A percentile compares a stretch with the other conserved stretches of the same genome.
These are phyloP conservation scores for Spinus pinus DNA, from an alignment of 2,797 vertebrate species.

Conservation along the genomic window DNA sequence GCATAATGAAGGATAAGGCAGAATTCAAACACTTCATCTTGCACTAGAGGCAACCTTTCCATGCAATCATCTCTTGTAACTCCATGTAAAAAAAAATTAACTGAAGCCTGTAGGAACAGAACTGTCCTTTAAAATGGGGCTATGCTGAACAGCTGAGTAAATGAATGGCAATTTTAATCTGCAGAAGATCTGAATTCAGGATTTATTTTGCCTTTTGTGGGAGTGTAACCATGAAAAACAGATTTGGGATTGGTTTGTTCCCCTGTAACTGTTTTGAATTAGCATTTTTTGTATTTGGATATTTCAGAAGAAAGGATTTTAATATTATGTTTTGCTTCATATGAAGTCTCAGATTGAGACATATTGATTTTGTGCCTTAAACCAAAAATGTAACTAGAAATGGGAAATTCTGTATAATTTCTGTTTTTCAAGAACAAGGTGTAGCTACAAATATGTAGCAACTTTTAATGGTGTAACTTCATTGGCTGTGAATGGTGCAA, in stretches of 20 bases:
- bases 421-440: not conserved
- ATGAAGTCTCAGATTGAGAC: not conserved
- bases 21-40: not conserved
- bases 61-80: not conserved
- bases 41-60: not conserved
- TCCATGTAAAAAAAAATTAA: not conserved
- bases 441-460: not conserved
- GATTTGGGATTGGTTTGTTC: fast-evolving
- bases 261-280: not conserved
- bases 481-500: not conserved
- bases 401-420: not conserved
- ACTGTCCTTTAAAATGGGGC: not conserved
- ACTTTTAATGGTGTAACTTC: not conserved
- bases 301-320: not conserved
- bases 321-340: not conserved
- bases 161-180: not conserved
- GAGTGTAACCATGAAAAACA: not conserved
- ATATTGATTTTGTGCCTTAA: not conserved
- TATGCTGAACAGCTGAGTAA: not conserved
- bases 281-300: not conserved
- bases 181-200: not conserved
- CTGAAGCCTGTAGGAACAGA: not conserved
- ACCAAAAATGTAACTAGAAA: not conserved
- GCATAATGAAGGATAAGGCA: not conserved
- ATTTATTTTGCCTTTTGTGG: not conserved